A percentile compares a stretch with the other conserved stretches of the same genome.
Evolutionary conservation across 2,888 invertebrate genomes (phyloP).

Genomic region (Lepidocyrtinus sp.): DNA sequence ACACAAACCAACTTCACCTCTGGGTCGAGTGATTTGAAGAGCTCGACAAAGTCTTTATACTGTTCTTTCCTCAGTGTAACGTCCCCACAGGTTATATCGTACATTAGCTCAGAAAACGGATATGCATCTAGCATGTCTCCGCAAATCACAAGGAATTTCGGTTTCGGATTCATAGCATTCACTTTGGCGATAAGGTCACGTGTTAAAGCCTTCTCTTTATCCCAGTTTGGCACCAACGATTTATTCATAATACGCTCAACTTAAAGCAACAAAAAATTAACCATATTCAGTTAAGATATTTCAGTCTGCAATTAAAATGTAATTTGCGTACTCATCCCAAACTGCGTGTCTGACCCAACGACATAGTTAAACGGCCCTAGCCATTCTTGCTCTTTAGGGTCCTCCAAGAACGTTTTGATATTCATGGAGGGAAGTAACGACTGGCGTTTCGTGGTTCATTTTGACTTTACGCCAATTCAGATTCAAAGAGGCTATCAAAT

Average conservation of each 20-base stretch:
- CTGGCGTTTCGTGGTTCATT: too few species aligned
- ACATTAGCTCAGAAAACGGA: constrained; percentile 69
- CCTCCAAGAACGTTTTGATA: constrained; percentile 33
- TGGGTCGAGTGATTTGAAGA: constrained; percentile 72
- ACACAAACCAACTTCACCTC: constrained; percentile 74
- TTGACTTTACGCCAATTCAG: too few species aligned
- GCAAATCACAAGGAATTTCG: constrained; percentile 74
- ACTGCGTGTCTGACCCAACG: constrained; percentile 53
- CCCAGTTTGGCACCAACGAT: constrained; percentile 72
- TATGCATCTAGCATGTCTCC: constrained; percentile 75
- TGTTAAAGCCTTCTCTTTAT: constrained; percentile 73
- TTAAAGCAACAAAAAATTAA: not conserved
- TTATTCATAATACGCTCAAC: not conserved
- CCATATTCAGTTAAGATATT: not conserved
- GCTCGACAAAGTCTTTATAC: constrained; percentile 72
- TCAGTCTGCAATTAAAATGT: not conserved
- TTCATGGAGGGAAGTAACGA: too few species aligned
- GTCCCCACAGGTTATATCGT: constrained; percentile 28
- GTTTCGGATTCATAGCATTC: constrained; percentile 73
- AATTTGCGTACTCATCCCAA: constrained; percentile 52
- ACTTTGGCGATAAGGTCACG: constrained; percentile 72
- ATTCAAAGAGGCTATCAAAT: too few species aligned
- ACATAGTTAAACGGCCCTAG: constrained; percentile 48
- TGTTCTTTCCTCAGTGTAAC: constrained; percentile 72
- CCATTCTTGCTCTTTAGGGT: constrained; percentile 35